phyloP scores from a whole-genome alignment of 2,113 vertebrate species.

The Rhabdomys dilectus region DNA sequence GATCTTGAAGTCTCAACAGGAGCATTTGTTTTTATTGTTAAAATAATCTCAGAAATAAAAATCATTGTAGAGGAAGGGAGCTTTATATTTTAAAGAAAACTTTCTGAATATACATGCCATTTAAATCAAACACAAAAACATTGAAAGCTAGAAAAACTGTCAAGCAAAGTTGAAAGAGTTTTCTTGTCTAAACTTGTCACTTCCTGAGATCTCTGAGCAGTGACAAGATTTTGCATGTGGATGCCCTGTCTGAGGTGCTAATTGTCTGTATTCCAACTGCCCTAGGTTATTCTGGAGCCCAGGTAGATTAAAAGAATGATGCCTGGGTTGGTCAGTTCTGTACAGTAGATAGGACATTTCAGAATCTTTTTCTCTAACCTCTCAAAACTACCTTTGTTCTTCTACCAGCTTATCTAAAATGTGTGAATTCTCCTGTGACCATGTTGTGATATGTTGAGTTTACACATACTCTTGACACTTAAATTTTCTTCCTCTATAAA shows the following conservation, averaged over 20 bases:
- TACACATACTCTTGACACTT: conserved; percentile 64
- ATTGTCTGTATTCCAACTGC: conserved; percentile 63
- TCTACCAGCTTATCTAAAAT: conserved; percentile 68
- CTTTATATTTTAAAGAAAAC: conserved; percentile 61
- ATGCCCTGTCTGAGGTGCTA: conserved; percentile 33
- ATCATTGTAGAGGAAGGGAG: conserved; percentile 24
- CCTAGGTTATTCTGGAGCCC: conserved; percentile 53
- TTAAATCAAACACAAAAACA: conserved; percentile 68
- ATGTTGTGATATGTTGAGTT: conserved; percentile 65
- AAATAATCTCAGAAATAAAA: conserved; percentile 65
- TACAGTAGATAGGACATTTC: conserved; percentile 73
- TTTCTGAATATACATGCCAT: conserved; percentile 65
- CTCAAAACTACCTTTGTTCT: conserved; percentile 77
- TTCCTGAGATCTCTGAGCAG: conserved; percentile 58
- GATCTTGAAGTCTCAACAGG: neutral
- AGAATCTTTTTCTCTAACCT: conserved; percentile 78
- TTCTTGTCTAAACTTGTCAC: conserved; percentile 71
- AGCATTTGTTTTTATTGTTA: conserved; percentile 58
- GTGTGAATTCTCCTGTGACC: conserved; percentile 73
- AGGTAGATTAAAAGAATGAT: conserved; percentile 64
- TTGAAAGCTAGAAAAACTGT: conserved; percentile 52
- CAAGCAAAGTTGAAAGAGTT: conserved; percentile 67
- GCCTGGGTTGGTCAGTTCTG: conserved; percentile 67
- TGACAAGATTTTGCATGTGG: conserved; percentile 69
- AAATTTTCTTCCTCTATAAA: conserved; percentile 75